Conservation (phyloP, 2,888 invertebrate genomes). For the Busseola fusca region DNA sequence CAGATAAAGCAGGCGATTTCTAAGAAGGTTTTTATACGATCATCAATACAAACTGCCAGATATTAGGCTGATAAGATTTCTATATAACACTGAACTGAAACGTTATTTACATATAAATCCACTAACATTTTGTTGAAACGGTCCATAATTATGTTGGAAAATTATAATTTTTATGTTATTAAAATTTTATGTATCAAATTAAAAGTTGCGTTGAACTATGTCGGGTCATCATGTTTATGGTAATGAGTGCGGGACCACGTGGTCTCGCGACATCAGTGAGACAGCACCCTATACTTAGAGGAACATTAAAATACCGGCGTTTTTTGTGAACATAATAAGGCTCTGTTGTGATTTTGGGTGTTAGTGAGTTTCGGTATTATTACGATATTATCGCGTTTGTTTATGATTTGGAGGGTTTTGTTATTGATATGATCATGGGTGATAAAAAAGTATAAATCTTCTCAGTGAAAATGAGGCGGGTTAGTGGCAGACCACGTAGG, state of each 20-base stretch:
- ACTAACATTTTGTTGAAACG: conserved; percentile 50
- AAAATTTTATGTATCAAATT: conserved; percentile 52
- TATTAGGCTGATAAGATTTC: conserved; percentile 47
- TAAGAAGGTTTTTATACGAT: conserved; percentile 45
- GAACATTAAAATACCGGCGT: conserved; percentile 55
- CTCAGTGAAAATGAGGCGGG: too few species aligned
- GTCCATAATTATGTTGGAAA: conserved; percentile 52
- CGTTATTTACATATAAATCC: conserved; percentile 54
- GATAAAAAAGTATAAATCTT: too few species aligned
- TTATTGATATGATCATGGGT: background rate
- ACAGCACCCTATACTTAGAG: conserved; percentile 60
- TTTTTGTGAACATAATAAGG: conserved; percentile 47
- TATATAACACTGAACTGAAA: conserved; percentile 36
- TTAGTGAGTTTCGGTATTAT: conserved; percentile 32
- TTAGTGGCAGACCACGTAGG: too few species aligned
- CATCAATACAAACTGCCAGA: conserved; percentile 39
- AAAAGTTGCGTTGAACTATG: conserved; percentile 59
- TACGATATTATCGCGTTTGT: conserved; percentile 38
- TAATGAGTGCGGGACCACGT: conserved; percentile 41
- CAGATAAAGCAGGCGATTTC: conserved; percentile 30
- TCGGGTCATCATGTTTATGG: conserved; percentile 56
- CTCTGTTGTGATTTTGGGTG: conserved; percentile 35
- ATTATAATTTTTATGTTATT: conserved; percentile 57
- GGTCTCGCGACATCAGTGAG: conserved; percentile 56
- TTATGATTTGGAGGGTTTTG: conserved; percentile 9